Evolutionary conservation across 2,113 vertebrate genomes (phyloP).

Genomic region (Recurvirostra avosetta): DNA sequence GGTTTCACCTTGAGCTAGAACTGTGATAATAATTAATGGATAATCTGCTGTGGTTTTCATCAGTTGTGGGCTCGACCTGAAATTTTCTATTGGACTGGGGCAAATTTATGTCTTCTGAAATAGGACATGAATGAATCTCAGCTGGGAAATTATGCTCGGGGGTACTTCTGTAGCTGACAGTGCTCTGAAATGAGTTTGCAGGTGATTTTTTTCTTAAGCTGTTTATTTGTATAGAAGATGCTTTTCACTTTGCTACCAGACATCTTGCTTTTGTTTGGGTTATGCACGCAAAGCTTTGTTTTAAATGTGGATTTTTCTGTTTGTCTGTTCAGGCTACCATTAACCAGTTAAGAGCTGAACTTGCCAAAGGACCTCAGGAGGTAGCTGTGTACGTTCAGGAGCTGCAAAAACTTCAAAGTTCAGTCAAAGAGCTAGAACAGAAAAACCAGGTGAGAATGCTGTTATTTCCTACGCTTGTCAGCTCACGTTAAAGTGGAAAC

Average conservation of each 20-base stretch:
- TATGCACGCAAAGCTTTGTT: not conserved
- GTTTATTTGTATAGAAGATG: not conserved
- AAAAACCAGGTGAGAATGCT: constrained; percentile 84
- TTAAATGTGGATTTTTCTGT: not conserved
- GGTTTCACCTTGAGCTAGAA: not conserved
- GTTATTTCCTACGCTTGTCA: not conserved
- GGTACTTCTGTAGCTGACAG: not conserved
- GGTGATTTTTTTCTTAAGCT: not conserved
- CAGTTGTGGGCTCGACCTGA: not conserved
- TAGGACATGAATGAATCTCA: not conserved
- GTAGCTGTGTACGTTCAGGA: constrained; percentile 92
- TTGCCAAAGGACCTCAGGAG: constrained; percentile 94
- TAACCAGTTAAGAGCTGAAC: constrained; percentile 86
- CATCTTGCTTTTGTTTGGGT: not conserved
- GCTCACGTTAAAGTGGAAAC: not conserved
- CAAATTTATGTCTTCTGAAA: not conserved
- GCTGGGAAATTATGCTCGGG: not conserved
- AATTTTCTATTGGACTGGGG: not conserved
- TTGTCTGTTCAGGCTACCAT: constrained; percentile 80
- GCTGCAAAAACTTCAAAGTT: constrained; percentile 85
- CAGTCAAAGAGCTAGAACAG: constrained; percentile 85
- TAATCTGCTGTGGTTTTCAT: not conserved
- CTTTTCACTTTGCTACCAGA: not conserved
- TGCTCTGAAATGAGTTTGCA: not conserved
- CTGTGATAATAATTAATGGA: not conserved